A percentile compares a stretch with the other conserved stretches of the same genome.
phyloP scores from a whole-genome alignment of 2,797 vertebrate species.

The Amazona finschi region DNA sequence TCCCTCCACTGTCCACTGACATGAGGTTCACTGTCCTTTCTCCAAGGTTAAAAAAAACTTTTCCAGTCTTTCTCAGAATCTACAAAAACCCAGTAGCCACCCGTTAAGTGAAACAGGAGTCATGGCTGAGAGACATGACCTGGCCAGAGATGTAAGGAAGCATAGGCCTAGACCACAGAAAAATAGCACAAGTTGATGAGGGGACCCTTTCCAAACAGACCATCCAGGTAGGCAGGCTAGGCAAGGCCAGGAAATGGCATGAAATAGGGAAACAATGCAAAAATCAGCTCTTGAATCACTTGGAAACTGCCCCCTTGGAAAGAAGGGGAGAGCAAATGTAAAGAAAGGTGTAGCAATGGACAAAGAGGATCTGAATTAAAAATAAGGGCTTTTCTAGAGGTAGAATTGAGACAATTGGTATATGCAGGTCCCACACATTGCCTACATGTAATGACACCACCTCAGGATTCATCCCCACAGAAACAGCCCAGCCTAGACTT shows the following conservation, averaged over 20 bases:
- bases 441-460: background rate
- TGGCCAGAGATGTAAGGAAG: background rate
- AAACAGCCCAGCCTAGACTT: background rate
- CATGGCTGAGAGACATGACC: background rate
- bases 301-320: background rate
- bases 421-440: accelerated
- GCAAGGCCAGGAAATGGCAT: background rate
- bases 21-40: background rate
- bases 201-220: background rate
- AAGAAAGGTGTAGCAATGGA: background rate
- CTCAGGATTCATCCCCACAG: background rate
- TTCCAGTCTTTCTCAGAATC: background rate
- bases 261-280: background rate
- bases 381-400: background rate
- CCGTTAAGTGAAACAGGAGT: background rate
- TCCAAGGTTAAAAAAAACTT: background rate
- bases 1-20: background rate
- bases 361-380: background rate
- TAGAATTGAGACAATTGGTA: background rate
- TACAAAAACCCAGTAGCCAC: background rate
- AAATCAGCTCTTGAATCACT: background rate
- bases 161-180: background rate
- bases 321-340: background rate
- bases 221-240: background rate
- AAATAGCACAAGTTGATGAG: background rate